Percentiles rank a stretch among this genome's conserved stretches.
phyloP scores from a whole-genome alignment of 2,888 invertebrate genomes.

The Nudaria mundana region DNA sequence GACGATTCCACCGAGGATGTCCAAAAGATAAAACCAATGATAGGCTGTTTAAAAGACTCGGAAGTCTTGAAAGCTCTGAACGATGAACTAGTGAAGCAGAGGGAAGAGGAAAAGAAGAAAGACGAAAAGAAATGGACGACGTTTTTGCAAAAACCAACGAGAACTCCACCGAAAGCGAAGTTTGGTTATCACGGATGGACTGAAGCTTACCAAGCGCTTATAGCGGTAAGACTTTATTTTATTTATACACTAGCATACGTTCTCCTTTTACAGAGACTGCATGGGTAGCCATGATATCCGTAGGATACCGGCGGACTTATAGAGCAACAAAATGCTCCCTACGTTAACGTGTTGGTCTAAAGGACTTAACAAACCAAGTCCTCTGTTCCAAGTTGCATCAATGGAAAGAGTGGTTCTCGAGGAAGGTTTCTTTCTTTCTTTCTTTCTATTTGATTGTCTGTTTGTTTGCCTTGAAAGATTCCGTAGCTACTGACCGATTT shows the following conservation, averaged over 20 bases:
- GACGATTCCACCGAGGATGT: conserved; percentile 84
- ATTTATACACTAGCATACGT: neutral
- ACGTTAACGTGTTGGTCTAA: too few relatives aligned
- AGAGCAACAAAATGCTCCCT: too few relatives aligned
- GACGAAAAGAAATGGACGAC: conserved; percentile 86
- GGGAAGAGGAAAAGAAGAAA: conserved; percentile 74
- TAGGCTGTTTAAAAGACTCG: conserved; percentile 83
- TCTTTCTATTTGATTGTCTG: too few relatives aligned
- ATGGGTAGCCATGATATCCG: too few relatives aligned
- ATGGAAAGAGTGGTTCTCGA: too few relatives aligned
- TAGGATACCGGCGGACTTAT: too few relatives aligned
- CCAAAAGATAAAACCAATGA: conserved; percentile 84
- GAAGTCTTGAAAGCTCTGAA: conserved; percentile 84
- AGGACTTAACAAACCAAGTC: too few relatives aligned
- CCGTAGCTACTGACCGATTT: too few relatives aligned
- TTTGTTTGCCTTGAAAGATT: too few relatives aligned
- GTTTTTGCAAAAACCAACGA: conserved; percentile 87
- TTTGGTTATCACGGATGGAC: conserved; percentile 49
- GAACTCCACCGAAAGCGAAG: conserved; percentile 81
- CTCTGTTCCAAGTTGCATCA: too few relatives aligned
- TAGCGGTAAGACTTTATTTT: conserved; percentile 37
- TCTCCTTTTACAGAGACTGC: too few relatives aligned
- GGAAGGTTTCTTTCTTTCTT: too few relatives aligned
- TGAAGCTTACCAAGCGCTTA: conserved; percentile 34
- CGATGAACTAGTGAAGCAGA: conserved; percentile 75